Evolutionary conservation across 2,113 vertebrate species (phyloP), one percentile per base, ranked within the genome.

Genomic region (Percopsis transmontana): DNA sequence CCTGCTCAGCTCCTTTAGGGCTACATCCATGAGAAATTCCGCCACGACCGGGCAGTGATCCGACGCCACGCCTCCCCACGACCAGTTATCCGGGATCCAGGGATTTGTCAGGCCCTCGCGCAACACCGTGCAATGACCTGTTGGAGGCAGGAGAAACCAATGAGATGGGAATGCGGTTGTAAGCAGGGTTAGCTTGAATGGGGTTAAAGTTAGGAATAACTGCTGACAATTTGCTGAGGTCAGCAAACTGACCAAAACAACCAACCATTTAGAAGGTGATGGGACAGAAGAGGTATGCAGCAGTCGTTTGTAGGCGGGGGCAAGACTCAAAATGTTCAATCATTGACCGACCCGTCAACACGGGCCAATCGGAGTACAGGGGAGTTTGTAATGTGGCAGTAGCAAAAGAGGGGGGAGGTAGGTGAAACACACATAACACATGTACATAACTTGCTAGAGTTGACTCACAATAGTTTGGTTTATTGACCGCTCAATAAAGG

Each of bases 51-150:
- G 96, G 70, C 97, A 99, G 72, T 98, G 95, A 2, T 96, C 93
- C 0, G 96, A 98, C 0, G 94, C 96, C 54, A 99, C 95, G 0
- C 97, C 96, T 0, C 97, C 96, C 97, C 97, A 99, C 0, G 96
- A 97, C 97, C 97, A 99, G 90, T 96, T 95, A 21, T 99, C 96
- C 0, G 97, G 97, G 82, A 99, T 99, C 96, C 96, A 98, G 0
- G 96, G 96, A 77, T 97, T 98, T 0, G 96, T 98, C 54, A 99
- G 89, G 5, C 96, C 97, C 82, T 98, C 96, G 52, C 97, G 85
- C 73, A 98, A 92, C 0, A 99, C 95, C 3, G 85, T 77, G 84
- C 94, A 97, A 74, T 96, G 93, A 68, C 97, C 97, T 99, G 89
- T 12, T 19, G 0, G 60, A 39, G 21, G 3, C 62, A 21, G 18